Base-by-base conservation (phyloP, 2,113 vertebrate genomes). In the Oreocharis arfaki region DNA sequence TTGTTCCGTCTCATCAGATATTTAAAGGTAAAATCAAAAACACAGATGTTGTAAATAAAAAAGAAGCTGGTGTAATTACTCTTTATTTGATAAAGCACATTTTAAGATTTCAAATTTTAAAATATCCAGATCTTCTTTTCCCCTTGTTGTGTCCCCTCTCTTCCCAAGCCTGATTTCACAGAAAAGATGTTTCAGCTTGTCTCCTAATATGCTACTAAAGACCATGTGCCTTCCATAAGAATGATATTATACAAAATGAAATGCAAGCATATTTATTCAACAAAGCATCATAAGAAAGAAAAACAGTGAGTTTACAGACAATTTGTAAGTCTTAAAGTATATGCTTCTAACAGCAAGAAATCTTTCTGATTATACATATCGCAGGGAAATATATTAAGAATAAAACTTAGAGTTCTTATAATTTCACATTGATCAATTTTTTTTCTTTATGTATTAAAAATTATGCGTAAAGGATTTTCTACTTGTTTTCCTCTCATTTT, bases 391-490 rank as follows among this genome's bases (percentile, higher is more conserved):
- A 60, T 23, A 68, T 63, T 20, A 50, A 46, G 17, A 91, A 64
- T 79, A 56, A 69, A 53, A 60, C 30, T 68, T 53, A 35, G 61
- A 84, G 78, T 69, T 84, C 32, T 68, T 32, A 26, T 55, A 24
- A 71, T 64, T 75, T 88, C 13, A 10, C 46, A 59, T 11, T 70
- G 16, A 37, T 80, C 4, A 3, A 28, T 80, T 17, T 73, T 86
- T 86, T 96, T 95, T 19, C 33, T 93, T 95, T 27, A 30, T 32
- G 10, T 23, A 78, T 92, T 53, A 96, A 95, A 96, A 84, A 59
- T 28, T 63, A 20, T 20, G 26, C 19, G 50, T 44, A 50, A 90
- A 64, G 33, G 9, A 71, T 69, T 80, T 76, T 61, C 8, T 39
- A 42, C 22, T 89, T 55, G 67, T 84, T 57, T 93, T 95, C 55